These are phyloP conservation scores for Ephestia elutella DNA, from an alignment of 1,140 invertebrate genomes.

Conservation along the genomic window DNA sequence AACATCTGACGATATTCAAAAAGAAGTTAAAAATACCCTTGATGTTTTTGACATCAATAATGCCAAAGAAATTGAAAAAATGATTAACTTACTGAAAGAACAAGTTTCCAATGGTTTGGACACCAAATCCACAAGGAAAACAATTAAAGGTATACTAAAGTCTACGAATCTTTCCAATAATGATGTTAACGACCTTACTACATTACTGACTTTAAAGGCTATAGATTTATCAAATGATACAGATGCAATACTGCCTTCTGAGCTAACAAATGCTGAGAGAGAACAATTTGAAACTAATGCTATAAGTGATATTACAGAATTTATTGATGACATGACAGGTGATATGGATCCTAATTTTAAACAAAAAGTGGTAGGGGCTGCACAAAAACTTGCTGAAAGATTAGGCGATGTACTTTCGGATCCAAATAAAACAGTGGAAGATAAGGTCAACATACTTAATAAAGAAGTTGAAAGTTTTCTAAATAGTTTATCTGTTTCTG, in stretches of 20 bases:
- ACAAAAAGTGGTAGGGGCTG: background rate
- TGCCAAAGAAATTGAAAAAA: background rate
- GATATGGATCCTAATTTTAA: background rate
- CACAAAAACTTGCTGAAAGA: constrained; percentile 2
- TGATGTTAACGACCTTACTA: background rate
- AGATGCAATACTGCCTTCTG: background rate
- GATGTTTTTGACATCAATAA: background rate
- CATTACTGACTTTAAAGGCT: background rate
- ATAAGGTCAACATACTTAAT: background rate
- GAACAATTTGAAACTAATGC: background rate
- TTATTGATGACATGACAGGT: background rate
- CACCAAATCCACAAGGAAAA: background rate
- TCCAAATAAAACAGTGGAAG: background rate
- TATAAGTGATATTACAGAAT: constrained; percentile 2
- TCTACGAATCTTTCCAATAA: background rate
- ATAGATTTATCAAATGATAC: background rate
- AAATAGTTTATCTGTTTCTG: background rate
- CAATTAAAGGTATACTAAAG: background rate
- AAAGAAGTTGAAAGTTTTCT: constrained; percentile 1
- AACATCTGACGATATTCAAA: no score
- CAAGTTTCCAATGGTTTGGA: constrained; percentile 2
- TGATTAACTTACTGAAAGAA: constrained; percentile 6
- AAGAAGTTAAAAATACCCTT: background rate
- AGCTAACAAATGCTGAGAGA: background rate
- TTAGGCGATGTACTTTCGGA: constrained; percentile 6